These are phyloP conservation scores for Nerophis ophidion DNA, from an alignment of 2,113 vertebrate genomes.

Conservation along the genomic window DNA sequence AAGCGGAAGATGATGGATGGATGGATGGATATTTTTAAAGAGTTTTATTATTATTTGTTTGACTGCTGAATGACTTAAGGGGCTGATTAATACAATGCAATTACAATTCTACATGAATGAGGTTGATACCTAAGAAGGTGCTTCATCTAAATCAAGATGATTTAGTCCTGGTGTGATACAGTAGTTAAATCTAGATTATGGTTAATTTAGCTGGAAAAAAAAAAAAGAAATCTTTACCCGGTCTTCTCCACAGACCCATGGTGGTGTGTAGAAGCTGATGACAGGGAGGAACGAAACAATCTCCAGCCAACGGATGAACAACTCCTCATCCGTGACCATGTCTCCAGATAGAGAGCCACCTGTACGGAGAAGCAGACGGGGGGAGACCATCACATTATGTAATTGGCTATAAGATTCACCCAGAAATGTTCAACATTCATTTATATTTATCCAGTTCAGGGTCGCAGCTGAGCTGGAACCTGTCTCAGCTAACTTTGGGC, in stretches of 20 bases:
- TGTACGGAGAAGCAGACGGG: slow-evolving; percentile 36
- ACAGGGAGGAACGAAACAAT: slow-evolving; percentile 83
- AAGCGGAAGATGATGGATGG: no score
- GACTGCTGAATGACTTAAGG: no score
- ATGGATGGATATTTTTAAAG: no score
- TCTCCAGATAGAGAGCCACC: slow-evolving; percentile 76
- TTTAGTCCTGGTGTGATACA: neutral
- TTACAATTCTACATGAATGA: no score
- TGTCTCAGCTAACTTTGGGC: neutral
- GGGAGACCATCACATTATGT: neutral
- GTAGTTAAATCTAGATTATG: neutral
- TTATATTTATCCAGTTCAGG: neutral
- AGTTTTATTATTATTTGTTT: no score
- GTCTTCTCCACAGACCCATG: slow-evolving; percentile 78
- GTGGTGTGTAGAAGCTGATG: slow-evolving; percentile 80
- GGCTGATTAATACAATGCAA: no score
- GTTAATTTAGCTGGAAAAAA: neutral
- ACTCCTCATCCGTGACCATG: slow-evolving; percentile 70
- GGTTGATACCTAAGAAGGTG: neutral
- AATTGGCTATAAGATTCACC: neutral
- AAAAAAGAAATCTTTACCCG: slow-evolving; percentile 62
- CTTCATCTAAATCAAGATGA: neutral
- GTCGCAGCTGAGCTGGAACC: no score
- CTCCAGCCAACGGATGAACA: slow-evolving; percentile 86
- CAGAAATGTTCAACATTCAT: neutral